These are phyloP conservation scores for Falco punctatus DNA, from an alignment of 2,113 vertebrate species.

Conservation along the genomic window DNA sequence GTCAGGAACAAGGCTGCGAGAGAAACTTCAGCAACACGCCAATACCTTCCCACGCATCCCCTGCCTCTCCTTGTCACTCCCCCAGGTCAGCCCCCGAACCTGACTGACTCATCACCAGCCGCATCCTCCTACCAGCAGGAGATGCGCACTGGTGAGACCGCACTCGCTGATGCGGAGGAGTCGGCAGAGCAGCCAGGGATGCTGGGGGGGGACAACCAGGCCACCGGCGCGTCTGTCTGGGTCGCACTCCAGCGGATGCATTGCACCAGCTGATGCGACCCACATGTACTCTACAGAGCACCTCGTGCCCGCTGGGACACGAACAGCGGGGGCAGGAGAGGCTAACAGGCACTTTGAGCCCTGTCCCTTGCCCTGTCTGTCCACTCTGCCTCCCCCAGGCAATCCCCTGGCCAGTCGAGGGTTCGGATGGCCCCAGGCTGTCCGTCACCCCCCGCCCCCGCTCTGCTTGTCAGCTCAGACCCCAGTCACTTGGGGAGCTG, in stretches of 20 bases:
- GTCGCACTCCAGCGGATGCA: neutral
- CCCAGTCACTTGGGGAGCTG: neutral
- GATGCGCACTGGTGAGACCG: neutral
- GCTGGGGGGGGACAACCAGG: neutral
- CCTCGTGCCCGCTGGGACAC: rapidly evolving
- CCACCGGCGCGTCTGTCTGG: neutral
- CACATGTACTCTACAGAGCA: neutral
- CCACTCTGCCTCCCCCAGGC: neutral
- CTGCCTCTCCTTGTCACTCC: neutral
- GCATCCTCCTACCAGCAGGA: rapidly evolving
- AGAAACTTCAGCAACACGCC: neutral
- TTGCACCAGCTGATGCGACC: neutral
- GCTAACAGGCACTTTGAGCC: neutral
- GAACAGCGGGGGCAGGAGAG: neutral
- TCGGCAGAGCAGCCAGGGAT: neutral
- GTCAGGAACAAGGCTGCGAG: neutral
- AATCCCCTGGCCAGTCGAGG: rapidly evolving
- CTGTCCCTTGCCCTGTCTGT: neutral
- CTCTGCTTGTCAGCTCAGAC: neutral
- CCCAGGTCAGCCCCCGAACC: neutral
- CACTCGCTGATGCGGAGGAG: rapidly evolving
- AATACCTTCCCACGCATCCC: neutral
- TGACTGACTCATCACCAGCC: rapidly evolving
- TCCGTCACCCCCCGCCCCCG: neutral
- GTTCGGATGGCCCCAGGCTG: neutral